Evolutionary conservation across 2,888 invertebrate genomes (phyloP).

Genomic region (Lochmaea capreae): DNA sequence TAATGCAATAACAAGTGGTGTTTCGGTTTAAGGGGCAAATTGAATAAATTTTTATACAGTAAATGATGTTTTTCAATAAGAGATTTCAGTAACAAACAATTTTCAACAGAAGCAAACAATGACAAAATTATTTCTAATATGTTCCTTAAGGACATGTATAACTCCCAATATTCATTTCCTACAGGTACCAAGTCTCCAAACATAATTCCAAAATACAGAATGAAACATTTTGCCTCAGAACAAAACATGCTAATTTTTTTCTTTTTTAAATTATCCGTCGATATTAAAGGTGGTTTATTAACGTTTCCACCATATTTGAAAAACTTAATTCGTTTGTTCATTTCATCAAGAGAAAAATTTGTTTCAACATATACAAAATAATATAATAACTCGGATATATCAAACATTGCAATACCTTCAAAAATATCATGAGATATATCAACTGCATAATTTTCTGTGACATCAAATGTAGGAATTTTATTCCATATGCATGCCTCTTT

Average conservation of each 20-base stretch:
- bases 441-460: slow-evolving; percentile 44
- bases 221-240: slow-evolving; percentile 44
- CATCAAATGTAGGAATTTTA: slow-evolving; percentile 44
- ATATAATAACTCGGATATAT: slow-evolving; percentile 40
- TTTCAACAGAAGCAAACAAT: slow-evolving; percentile 6
- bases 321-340: slow-evolving; percentile 35
- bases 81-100: slow-evolving; percentile 23
- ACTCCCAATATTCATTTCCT: slow-evolving; percentile 44
- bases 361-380: slow-evolving; percentile 40
- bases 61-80: slow-evolving; percentile 40
- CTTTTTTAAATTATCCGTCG: slow-evolving; percentile 39
- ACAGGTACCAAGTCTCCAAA: slow-evolving; percentile 45
- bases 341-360: slow-evolving; percentile 36
- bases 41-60: slow-evolving; percentile 34
- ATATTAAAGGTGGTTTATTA: slow-evolving; percentile 45
- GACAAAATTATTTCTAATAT: slow-evolving; percentile 38
- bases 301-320: slow-evolving; percentile 25
- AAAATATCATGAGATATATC: slow-evolving; percentile 50
- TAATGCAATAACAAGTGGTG: slow-evolving; percentile 43
- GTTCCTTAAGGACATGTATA: slow-evolving; percentile 31
- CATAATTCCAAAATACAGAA: slow-evolving; percentile 41
- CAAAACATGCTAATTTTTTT: slow-evolving; percentile 43
- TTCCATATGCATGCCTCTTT: slow-evolving; percentile 43
- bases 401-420: slow-evolving; percentile 46
- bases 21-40: slow-evolving; percentile 42